Conservation (phyloP, 2,113 vertebrate species). For the Hippotragus niger region DNA sequence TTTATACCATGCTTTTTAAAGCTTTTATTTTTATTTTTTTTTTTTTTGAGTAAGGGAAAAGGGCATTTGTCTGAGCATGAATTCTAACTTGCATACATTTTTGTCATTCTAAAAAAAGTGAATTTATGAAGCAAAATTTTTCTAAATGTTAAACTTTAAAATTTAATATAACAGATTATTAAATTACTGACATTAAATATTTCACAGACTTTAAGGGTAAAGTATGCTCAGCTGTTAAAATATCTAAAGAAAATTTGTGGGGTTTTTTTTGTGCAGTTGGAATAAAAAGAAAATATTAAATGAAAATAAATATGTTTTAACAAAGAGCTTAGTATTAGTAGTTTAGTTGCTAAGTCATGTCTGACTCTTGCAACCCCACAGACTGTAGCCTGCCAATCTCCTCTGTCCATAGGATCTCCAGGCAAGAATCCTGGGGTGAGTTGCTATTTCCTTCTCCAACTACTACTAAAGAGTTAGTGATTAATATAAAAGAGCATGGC, state of each 20-base stretch:
- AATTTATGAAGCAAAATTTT: conserved; percentile 35
- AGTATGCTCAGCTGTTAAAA: not conserved
- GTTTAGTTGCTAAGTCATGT: not conserved
- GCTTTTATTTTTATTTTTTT: not conserved
- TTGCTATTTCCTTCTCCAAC: not conserved
- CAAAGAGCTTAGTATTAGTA: conserved; percentile 24
- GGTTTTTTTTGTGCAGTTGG: not conserved
- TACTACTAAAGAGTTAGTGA: conserved; percentile 8
- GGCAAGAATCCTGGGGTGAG: not conserved
- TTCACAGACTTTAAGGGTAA: conserved; percentile 23
- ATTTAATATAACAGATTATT: conserved; percentile 44
- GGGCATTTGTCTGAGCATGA: not conserved
- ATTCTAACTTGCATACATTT: not conserved
- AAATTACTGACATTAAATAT: not conserved
- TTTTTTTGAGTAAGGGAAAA: not conserved
- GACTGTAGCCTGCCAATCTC: not conserved
- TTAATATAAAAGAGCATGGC: conserved; percentile 33
- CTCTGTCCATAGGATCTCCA: not conserved
- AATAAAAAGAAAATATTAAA: conserved; percentile 41
- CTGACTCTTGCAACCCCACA: not conserved
- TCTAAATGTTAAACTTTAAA: conserved; percentile 30
- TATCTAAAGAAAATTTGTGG: not conserved
- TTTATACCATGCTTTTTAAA: not conserved
- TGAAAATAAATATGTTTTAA: conserved; percentile 35
- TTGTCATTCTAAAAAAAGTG: conserved; percentile 30